These are phyloP conservation scores for Unio delphinus DNA, from an alignment of 2,888 invertebrate species.

Conservation along the genomic window DNA sequence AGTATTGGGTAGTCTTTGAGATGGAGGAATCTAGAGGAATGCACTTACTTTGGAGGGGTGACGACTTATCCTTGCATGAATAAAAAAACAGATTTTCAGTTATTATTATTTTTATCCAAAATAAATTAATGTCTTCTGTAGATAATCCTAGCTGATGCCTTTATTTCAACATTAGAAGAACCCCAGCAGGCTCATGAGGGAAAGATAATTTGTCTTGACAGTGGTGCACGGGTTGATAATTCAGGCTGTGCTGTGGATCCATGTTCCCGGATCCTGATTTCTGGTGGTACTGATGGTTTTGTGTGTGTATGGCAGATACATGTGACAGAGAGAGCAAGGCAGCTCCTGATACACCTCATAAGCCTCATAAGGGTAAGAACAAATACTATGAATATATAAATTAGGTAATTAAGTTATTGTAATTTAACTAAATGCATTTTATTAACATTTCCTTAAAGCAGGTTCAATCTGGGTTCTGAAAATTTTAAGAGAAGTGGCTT, in stretches of 20 bases:
- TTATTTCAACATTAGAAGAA: constrained; percentile 24
- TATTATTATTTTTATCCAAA: not conserved
- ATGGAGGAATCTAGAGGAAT: too few relatives aligned
- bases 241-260: constrained; percentile 14
- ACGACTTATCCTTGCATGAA: too few relatives aligned
- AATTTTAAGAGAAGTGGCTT: too few relatives aligned
- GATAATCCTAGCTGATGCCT: constrained; percentile 49
- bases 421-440: too few relatives aligned
- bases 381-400: too few relatives aligned
- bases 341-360: constrained; percentile 22
- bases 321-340: constrained; percentile 11
- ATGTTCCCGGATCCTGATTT: constrained; percentile 33
- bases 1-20: too few relatives aligned
- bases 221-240: constrained; percentile 22
- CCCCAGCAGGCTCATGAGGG: constrained; percentile 54
- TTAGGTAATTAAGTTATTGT: too few relatives aligned
- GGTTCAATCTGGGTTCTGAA: too few relatives aligned
- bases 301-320: constrained; percentile 49
- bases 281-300: constrained; percentile 47
- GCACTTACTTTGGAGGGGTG: too few relatives aligned
- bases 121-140: constrained; percentile 15
- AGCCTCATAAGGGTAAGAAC: constrained; percentile 28
- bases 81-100: too few relatives aligned
- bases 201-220: constrained; percentile 40
- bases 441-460: too few relatives aligned